phyloP scores from a whole-genome alignment of 23 tunicate species.

The Botrylloides violaceus region DNA sequence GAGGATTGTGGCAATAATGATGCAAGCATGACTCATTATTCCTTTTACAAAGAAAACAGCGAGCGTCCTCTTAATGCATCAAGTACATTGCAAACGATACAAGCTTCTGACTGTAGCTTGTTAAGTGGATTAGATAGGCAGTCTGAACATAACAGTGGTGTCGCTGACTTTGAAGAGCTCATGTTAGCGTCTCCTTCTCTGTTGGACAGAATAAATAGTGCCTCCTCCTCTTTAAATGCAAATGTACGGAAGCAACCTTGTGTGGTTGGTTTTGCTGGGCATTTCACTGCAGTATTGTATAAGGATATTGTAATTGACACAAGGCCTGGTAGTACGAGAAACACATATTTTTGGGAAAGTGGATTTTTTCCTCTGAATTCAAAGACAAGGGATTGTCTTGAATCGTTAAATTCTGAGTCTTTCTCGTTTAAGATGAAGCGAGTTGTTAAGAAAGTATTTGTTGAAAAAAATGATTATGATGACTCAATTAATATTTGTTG shows the following conservation, averaged over 20 bases:
- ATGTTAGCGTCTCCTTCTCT: not conserved
- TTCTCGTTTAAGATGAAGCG: not conserved
- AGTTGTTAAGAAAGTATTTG: not conserved
- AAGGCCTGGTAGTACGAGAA: conserved; percentile 26
- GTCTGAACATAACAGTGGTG: too few species aligned
- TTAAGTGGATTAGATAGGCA: not conserved
- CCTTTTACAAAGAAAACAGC: too few species aligned
- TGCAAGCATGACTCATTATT: too few species aligned
- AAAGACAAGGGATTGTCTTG: too few species aligned
- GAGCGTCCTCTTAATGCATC: not conserved
- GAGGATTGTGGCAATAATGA: too few species aligned
- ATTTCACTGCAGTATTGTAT: conserved; percentile 49
- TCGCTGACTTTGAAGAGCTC: too few species aligned
- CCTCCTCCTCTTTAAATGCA: too few species aligned
- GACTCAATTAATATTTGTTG: conserved; percentile 3
- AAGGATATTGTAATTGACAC: conserved; percentile 57
- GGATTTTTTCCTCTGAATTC: conserved; percentile 51
- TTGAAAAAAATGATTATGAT: not conserved
- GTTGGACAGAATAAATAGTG: too few species aligned
- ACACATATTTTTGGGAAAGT: conserved; percentile 80
- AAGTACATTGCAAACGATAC: not conserved
- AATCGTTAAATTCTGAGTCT: too few species aligned
- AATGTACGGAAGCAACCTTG: too few species aligned
- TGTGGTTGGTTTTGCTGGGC: conserved; percentile 59
- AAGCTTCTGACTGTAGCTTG: not conserved